phyloP scores from a whole-genome alignment of 2,797 vertebrate genomes.

The Phylloscopus collybita region DNA sequence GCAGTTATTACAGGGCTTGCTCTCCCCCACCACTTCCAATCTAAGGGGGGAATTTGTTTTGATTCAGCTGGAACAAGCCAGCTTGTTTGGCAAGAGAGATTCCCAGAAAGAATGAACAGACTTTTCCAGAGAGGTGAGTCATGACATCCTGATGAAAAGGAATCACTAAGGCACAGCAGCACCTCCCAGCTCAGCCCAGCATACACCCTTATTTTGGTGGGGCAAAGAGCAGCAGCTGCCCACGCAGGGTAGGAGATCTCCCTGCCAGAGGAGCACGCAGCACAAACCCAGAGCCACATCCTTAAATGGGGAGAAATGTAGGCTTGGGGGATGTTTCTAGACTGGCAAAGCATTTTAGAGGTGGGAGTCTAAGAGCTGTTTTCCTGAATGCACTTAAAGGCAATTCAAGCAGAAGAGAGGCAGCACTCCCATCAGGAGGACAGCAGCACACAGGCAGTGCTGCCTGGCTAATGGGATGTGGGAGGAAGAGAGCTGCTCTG shows the following conservation, averaged over 20 bases:
- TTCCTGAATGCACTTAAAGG: background rate
- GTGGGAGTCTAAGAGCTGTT: background rate
- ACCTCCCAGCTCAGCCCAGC: slow-evolving; percentile 54
- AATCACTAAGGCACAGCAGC: slow-evolving; percentile 28
- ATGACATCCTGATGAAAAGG: slow-evolving; percentile 50
- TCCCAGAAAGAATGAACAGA: slow-evolving; percentile 63
- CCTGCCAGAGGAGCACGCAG: background rate
- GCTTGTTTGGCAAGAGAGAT: slow-evolving; percentile 37
- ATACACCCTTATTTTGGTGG: slow-evolving; percentile 41
- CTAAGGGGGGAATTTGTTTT: background rate
- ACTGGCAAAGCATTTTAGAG: background rate
- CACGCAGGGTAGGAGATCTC: background rate
- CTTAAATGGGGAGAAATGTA: background rate
- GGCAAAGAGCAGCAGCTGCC: slow-evolving; percentile 14
- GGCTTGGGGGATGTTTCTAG: background rate
- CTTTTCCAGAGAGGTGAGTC: slow-evolving; percentile 72
- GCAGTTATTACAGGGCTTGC: background rate
- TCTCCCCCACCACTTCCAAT: background rate
- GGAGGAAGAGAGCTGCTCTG: slow-evolving; percentile 10
- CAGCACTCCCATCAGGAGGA: background rate
- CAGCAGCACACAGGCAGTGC: background rate
- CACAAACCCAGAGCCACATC: background rate
- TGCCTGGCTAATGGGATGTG: slow-evolving; percentile 16
- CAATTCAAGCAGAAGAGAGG: background rate
- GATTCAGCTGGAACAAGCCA: slow-evolving; percentile 14